These are phyloP conservation scores for Catostylus mosaicus DNA, from an alignment of 30 jellyfish, hydroid and myxozoan genomes.

Conservation along the genomic window DNA sequence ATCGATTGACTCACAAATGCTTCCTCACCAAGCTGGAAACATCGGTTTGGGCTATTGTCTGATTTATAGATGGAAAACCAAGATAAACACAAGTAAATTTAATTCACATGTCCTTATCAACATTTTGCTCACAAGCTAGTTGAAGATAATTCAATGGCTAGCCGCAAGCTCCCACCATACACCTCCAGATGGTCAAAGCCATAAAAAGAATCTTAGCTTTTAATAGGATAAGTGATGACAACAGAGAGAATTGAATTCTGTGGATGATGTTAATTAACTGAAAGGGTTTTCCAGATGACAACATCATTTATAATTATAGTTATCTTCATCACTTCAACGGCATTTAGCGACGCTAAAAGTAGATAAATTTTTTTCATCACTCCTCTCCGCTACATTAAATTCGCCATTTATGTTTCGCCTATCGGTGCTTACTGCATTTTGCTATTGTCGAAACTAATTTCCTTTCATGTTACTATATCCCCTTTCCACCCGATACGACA, in stretches of 20 bases:
- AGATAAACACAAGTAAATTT: constrained; percentile 48
- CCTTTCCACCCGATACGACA: no score
- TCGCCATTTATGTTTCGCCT: no score
- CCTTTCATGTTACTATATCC: no score
- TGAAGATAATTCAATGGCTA: constrained; percentile 38
- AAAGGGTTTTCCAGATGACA: neutral
- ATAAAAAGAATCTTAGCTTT: constrained; percentile 8
- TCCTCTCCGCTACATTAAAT: no score
- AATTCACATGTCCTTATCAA: constrained; percentile 32
- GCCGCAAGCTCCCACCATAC: constrained; percentile 50
- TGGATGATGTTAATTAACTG: constrained; percentile 1
- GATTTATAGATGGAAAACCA: constrained; percentile 14
- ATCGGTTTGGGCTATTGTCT: constrained; percentile 31
- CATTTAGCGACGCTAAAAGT: no score
- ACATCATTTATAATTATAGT: neutral
- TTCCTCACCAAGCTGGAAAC: constrained; percentile 57
- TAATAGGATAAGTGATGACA: constrained; percentile 12
- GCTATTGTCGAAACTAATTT: no score
- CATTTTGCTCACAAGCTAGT: constrained; percentile 46
- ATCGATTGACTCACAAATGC: neutral
- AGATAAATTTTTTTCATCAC: no score
- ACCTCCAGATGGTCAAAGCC: constrained; percentile 50
- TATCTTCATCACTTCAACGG: neutral
- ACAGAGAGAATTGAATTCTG: constrained; percentile 26
- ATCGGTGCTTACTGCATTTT: no score